These are phyloP conservation scores for Troides helena DNA, from an alignment of 2,888 invertebrate genomes.

Conservation along the genomic window DNA sequence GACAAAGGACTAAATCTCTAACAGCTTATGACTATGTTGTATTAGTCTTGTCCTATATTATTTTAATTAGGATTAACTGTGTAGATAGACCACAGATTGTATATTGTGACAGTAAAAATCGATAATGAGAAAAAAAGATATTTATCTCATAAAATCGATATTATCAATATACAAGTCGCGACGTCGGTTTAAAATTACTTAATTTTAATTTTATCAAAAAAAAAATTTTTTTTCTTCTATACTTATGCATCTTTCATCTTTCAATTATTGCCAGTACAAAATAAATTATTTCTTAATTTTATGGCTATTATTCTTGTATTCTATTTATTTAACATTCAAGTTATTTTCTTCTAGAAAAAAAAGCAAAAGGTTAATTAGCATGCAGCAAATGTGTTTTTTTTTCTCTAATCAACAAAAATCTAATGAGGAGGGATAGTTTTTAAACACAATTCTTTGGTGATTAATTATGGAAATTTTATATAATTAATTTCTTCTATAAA, in stretches of 20 bases:
- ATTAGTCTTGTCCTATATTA: background rate
- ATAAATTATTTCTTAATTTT: background rate
- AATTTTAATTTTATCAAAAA: background rate
- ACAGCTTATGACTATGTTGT: background rate
- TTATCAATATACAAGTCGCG: background rate
- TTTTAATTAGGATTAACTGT: background rate
- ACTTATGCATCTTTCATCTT: background rate
- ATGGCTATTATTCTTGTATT: background rate
- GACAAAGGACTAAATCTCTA: background rate
- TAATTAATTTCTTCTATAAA: no score
- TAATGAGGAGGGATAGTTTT: no score
- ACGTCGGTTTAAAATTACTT: background rate
- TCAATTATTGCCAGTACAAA: background rate
- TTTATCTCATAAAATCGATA: background rate
- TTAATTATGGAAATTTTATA: no score
- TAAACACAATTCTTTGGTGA: no score
- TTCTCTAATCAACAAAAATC: no score
- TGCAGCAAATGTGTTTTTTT: no score
- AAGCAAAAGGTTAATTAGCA: background rate
- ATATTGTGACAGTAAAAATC: background rate
- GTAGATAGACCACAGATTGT: background rate
- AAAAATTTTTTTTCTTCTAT: background rate
- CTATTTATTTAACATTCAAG: background rate
- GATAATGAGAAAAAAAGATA: background rate
- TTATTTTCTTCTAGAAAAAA: background rate